Percentiles rank a stretch among this genome's conserved stretches.
Conservation (phyloP, 2,888 invertebrate species). For the Tetanocera ferruginea region DNA sequence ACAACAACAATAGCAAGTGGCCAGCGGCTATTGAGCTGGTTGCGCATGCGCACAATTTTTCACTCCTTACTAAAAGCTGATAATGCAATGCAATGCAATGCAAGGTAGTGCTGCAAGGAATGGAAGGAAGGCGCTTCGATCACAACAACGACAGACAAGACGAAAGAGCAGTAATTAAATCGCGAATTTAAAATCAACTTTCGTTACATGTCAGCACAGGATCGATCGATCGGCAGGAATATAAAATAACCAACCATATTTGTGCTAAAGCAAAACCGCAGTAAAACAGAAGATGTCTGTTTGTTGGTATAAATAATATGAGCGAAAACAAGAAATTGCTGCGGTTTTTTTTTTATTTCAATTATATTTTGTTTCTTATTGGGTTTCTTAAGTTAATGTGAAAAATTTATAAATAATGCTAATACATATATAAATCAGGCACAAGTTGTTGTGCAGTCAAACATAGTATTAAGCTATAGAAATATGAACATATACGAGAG, state of each 20-base stretch:
- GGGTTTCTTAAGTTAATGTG: neutral
- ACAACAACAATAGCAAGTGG: neutral
- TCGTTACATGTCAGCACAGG: slow-evolving; percentile 14
- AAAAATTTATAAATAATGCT: slow-evolving; percentile 13
- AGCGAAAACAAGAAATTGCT: neutral
- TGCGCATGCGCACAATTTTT: slow-evolving; percentile 15
- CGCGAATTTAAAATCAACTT: slow-evolving; percentile 32
- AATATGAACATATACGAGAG: neutral
- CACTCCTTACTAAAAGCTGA: neutral
- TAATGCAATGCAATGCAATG: slow-evolving; percentile 11
- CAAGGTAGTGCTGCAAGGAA: neutral
- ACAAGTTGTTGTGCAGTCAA: neutral
- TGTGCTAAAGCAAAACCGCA: slow-evolving; percentile 1
- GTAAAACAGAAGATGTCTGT: neutral
- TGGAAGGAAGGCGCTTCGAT: neutral
- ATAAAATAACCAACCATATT: neutral
- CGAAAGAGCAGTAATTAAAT: slow-evolving; percentile 23
- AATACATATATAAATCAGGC: neutral
- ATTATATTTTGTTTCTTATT: neutral
- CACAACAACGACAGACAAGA: neutral
- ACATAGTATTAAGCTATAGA: neutral
- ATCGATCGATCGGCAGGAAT: slow-evolving; percentile 21
- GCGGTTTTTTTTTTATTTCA: neutral
- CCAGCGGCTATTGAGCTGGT: slow-evolving; percentile 15
- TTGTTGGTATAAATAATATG: neutral